Evolutionary conservation across 2,113 vertebrate genomes (phyloP).

Genomic region (Otocyon megalotis): DNA sequence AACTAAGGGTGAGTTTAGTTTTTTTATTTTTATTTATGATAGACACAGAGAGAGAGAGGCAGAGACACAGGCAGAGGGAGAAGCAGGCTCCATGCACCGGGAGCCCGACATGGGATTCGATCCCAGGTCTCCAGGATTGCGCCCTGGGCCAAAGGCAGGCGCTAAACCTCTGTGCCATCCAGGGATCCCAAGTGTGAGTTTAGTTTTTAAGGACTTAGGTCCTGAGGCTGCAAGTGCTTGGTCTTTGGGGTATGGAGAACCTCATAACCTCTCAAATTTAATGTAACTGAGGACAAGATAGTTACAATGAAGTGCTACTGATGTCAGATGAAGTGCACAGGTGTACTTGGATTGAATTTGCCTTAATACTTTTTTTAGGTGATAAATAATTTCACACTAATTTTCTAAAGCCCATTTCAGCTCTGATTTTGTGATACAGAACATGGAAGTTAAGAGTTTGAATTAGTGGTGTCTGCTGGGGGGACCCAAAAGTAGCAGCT

Average conservation of each 20-base stretch:
- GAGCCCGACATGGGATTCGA: too few relatives aligned
- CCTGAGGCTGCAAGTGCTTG: not conserved
- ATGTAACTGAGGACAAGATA: not conserved
- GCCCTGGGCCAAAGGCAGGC: too few relatives aligned
- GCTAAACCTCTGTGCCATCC: too few relatives aligned
- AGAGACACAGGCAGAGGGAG: too few relatives aligned
- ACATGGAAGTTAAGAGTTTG: slow-evolving; percentile 19
- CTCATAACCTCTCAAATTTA: not conserved
- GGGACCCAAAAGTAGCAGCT: not conserved
- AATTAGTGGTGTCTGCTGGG: not conserved
- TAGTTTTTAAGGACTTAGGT: slow-evolving; percentile 30
- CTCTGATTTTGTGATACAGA: not conserved
- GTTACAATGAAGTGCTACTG: not conserved
- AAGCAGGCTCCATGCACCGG: too few relatives aligned
- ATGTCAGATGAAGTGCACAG: not conserved
- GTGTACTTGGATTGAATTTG: not conserved
- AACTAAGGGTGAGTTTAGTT: not conserved
- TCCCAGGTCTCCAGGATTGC: too few relatives aligned
- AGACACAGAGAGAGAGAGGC: too few relatives aligned
- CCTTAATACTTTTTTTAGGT: not conserved
- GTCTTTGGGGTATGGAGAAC: not conserved
- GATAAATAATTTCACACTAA: not conserved
- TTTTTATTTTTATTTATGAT: too few relatives aligned
- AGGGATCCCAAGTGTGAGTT: not conserved
- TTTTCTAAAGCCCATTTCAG: not conserved